Conservation (phyloP, 2,888 invertebrate genomes). For the Athalia circularis region DNA sequence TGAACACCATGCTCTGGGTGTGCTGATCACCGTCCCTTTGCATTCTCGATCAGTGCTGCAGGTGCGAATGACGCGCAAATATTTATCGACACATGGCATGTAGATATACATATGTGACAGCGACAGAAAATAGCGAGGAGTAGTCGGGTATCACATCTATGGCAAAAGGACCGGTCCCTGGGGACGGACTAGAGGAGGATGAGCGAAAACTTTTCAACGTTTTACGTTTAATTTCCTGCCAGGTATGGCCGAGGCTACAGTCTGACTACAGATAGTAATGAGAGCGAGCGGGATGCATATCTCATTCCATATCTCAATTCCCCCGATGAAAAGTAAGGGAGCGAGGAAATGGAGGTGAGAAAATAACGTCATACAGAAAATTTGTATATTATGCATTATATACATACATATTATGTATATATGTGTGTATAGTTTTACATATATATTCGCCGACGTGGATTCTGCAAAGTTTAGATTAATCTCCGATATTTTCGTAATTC, state of each 20-base stretch:
- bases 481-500: neutral
- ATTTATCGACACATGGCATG: neutral
- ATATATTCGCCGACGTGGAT: neutral
- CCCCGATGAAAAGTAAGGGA: neutral
- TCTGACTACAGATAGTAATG: conserved; percentile 1
- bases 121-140: neutral
- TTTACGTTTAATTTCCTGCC: conserved; percentile 51
- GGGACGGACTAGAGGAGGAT: conserved; percentile 25
- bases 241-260: neutral
- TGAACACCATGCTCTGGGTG: no score
- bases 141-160: neutral
- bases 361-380: no score
- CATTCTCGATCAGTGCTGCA: no score
- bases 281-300: neutral
- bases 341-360: neutral
- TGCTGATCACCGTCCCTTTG: no score
- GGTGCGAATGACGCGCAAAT: neutral
- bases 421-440: neutral
- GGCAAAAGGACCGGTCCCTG: neutral
- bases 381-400: no score
- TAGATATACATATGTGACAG: neutral
- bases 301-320: conserved; percentile 10
- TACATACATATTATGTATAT: no score
- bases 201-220: conserved; percentile 50
- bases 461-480: conserved; percentile 24